Evolutionary conservation across 2,113 vertebrate genomes (phyloP), one percentile per base, ranked within the genome.

Genomic region (Elephas maximus): DNA sequence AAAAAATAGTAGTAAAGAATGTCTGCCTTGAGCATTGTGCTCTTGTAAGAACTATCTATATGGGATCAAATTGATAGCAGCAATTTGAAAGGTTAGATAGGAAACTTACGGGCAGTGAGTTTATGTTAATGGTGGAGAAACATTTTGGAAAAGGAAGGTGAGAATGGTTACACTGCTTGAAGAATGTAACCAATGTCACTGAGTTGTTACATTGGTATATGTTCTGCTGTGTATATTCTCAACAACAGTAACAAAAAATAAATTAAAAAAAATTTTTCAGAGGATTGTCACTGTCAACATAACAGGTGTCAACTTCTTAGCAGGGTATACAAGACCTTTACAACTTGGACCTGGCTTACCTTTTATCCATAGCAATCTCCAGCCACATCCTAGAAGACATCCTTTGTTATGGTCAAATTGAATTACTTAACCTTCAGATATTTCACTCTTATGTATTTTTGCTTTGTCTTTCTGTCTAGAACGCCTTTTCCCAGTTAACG

Each of bases 211-310:
- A 41, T 41, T 41, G n/a, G n/a, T 73, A n/a, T 71, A 37, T 73
- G 71, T 74, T 20, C 69, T 73, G 33, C 33, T 41, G 37, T 74
- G 21, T 23, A 74, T 74, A 24, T 74, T 74, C 37, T 23, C 18
- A 74, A 74, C 20, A 41, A 74, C 2, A 23, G 15, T 15, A 57
- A 14, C 65, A 69, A 69, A 30, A 69, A 33, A 2, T 21, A 62
- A 62, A 62, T 21, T 21, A 62, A 69, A 18, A 37, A 73, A 74
- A n/a, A 71, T 20, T 73, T 12, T 41, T 21, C n/a, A 74, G 37
- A 74, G 73, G 48, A 20, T 41, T 4, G 0, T 8, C 6, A 26
- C 10, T 44, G 2, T 53, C 63, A 24, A 1, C 1, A 0, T 2
- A 57, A 79, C 0, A 69, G 9, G 1, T 77, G 10, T 24, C 17